A percentile compares a stretch with the other conserved stretches of the same genome.
Evolutionary conservation across 2,888 invertebrate species (phyloP).

Genomic region (Nesidiocoris tenuis): DNA sequence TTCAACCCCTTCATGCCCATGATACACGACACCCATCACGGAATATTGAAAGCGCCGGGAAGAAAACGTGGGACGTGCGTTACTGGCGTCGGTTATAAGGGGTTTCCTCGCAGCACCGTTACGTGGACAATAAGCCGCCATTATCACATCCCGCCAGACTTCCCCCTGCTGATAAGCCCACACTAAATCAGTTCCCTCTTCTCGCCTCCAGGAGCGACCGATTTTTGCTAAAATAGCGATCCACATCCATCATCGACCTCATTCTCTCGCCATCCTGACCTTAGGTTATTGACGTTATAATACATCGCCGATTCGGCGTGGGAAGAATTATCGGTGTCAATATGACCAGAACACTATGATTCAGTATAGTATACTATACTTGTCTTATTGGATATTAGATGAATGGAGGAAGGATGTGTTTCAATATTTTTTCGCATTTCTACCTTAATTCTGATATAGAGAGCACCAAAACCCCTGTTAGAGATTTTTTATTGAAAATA

Average conservation of each 20-base stretch:
- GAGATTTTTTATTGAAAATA: too few species aligned
- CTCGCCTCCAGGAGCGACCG: conserved; percentile 1
- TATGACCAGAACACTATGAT: too few species aligned
- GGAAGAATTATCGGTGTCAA: not conserved
- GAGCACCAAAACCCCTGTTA: too few species aligned
- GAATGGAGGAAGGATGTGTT: too few species aligned
- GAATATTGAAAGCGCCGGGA: conserved; percentile 17
- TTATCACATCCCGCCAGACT: conserved; percentile 33
- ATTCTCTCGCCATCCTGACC: not conserved
- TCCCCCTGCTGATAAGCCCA: conserved; percentile 21
- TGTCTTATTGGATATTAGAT: too few species aligned
- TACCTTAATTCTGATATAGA: too few species aligned
- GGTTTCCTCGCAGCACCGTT: conserved; percentile 18
- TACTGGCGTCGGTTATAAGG: too few species aligned
- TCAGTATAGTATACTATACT: too few species aligned
- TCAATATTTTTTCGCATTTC: too few species aligned
- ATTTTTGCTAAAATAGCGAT: conserved; percentile 31
- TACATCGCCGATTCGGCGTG: conserved; percentile 1
- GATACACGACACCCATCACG: too few species aligned
- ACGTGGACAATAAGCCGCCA: conserved; percentile 37
- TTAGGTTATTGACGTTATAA: conserved; percentile 17
- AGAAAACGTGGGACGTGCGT: too few species aligned
- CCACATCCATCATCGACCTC: conserved; percentile 16
- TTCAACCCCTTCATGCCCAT: too few species aligned
- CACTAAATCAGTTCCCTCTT: conserved; percentile 23